A percentile compares a stretch with the other conserved stretches of the same genome.
Conservation (phyloP, 2,888 invertebrate species). For the Heteromurus nitidus region DNA sequence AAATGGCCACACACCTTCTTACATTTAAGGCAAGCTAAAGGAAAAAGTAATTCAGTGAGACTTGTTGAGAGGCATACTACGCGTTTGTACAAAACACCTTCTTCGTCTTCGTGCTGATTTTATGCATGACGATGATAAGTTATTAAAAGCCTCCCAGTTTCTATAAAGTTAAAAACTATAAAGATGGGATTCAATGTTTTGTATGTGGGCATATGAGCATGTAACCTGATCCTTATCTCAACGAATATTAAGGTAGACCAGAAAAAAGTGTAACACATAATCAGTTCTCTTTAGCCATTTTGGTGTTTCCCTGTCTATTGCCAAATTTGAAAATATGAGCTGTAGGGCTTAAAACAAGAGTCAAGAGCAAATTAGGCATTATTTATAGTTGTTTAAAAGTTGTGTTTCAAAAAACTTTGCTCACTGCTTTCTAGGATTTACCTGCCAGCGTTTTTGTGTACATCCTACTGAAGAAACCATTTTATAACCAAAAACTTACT, state of each 20-base stretch:
- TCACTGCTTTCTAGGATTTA: no score
- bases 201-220: constrained; percentile 24
- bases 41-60: background rate
- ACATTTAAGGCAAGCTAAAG: constrained; percentile 40
- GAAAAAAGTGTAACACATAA: constrained; percentile 42
- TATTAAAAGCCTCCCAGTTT: constrained; percentile 16
- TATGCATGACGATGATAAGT: background rate
- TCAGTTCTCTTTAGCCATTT: constrained; percentile 44
- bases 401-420: no score
- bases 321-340: constrained; percentile 37
- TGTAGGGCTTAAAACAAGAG: constrained; percentile 4
- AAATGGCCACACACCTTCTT: constrained; percentile 45
- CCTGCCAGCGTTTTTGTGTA: no score
- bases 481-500: no score
- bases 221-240: constrained; percentile 49
- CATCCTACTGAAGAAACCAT: no score
- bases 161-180: background rate
- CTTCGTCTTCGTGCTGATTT: constrained; percentile 11
- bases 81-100: constrained; percentile 36
- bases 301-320: constrained; percentile 38
- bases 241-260: background rate
- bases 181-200: background rate
- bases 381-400: background rate
- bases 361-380: constrained; percentile 6
- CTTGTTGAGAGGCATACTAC: constrained; percentile 10